Conservation (phyloP, 2,888 invertebrate species). For the Autographa pulchrina region DNA sequence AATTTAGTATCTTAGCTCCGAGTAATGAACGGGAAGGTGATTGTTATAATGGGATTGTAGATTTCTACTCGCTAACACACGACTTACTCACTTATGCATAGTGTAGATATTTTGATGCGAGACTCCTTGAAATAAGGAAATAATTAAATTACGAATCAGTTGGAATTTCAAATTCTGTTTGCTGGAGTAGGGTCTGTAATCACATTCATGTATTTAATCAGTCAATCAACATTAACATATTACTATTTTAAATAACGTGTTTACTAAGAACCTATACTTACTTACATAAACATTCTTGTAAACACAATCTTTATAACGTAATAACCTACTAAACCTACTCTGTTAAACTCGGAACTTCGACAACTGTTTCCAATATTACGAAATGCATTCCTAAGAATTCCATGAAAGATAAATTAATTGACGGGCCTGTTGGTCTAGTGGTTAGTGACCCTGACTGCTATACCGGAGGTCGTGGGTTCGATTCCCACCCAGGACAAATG, state of each 20-base stretch:
- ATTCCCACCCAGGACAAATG: no score
- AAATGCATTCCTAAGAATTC: slow-evolving; percentile 3
- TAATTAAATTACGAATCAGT: slow-evolving; percentile 56
- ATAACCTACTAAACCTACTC: background rate
- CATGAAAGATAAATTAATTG: background rate
- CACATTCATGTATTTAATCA: slow-evolving; percentile 18
- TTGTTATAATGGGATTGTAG: slow-evolving; percentile 87
- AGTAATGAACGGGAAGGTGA: slow-evolving; percentile 88
- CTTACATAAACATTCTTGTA: background rate
- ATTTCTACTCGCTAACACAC: slow-evolving; percentile 65
- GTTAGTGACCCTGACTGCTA: no score
- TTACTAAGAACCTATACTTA: background rate
- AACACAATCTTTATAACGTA: background rate
- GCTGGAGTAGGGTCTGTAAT: slow-evolving; percentile 12
- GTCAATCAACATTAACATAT: slow-evolving; percentile 12
- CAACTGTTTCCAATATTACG: background rate
- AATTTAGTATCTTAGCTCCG: slow-evolving; percentile 87
- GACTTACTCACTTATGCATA: slow-evolving; percentile 36
- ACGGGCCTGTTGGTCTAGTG: no score
- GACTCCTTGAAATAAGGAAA: slow-evolving; percentile 41
- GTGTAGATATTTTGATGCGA: slow-evolving; percentile 18
- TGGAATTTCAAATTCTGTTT: slow-evolving; percentile 25
- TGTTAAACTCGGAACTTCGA: background rate
- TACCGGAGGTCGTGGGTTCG: no score
- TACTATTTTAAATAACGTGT: background rate